Base-by-base conservation (phyloP, 1,140 invertebrate species). In the Laupala kohalensis region DNA sequence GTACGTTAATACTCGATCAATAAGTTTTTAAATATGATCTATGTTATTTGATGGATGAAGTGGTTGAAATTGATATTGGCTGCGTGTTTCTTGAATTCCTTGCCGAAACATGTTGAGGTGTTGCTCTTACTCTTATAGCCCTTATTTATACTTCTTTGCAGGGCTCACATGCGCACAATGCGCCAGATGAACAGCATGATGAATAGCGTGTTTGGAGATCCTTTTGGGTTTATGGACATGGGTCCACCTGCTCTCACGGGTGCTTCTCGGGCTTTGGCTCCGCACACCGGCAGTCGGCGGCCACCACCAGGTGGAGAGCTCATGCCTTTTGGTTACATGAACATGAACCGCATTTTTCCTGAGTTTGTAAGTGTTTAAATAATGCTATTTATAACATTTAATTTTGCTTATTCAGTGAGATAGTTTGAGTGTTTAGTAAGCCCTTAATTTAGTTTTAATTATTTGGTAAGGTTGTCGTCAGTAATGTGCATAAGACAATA, bases 101-200 rank as follows among this genome's bases (percentile, higher is more conserved):
- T n/a, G n/a, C n/a, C n/a, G n/a, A n/a, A n/a, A n/a, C n/a, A n/a
- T n/a, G n/a, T n/a, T n/a, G n/a, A n/a, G n/a, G n/a, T n/a, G n/a
- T n/a, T n/a, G n/a, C n/a, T n/a, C n/a, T n/a, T n/a, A n/a, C n/a
- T n/a, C n/a, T n/a, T n/a, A n/a, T n/a, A n/a, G n/a, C n/a, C n/a
- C n/a, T n/a, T n/a, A n/a, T n/a, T n/a, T n/a, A n/a, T n/a, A n/a
- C n/a, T n/a, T n/a, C 12, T 67, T 72, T 67, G 23, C 63, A 72
- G 71, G n/a, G 65, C 65, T 64, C 71, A 72, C 6, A 24, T 68
- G 28, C 67, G 28, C 27, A 29, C 67, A 64, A 67, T 72, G 53
- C 71, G 65, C 29, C 71, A 72, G 29, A 72, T 72, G 71, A 72
- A 68, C 62, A 62, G 37, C 29, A 67, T 72, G 65, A 72, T 72